Evolutionary conservation across 2,113 vertebrate species (phyloP).

Genomic region (Oenanthe melanoleuca): DNA sequence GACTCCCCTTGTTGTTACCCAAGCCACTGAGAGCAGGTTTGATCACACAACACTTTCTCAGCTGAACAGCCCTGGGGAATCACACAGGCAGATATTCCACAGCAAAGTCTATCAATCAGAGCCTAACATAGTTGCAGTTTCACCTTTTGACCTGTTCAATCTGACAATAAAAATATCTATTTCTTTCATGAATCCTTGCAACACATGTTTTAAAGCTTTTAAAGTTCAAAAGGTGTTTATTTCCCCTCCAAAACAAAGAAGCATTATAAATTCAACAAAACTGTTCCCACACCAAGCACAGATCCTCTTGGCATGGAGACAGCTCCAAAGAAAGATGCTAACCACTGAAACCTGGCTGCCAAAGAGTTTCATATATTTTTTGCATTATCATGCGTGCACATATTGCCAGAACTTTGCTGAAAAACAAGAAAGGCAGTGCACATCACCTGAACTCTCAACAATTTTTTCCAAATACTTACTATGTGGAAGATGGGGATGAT

Average conservation of each 20-base stretch:
- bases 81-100: not conserved
- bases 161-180: not conserved
- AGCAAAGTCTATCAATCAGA: conserved; percentile 20
- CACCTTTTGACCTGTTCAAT: conserved; percentile 34
- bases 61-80: not conserved
- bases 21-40: not conserved
- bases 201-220: not conserved
- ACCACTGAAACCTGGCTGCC: not conserved
- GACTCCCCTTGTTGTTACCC: not conserved
- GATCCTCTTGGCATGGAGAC: not conserved
- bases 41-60: conserved; percentile 25
- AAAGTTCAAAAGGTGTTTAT: not conserved
- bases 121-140: not conserved
- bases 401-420: not conserved
- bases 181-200: conserved; percentile 38
- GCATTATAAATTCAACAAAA: conserved; percentile 37
- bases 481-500: not conserved
- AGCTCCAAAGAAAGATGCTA: not conserved
- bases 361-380: not conserved
- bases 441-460: not conserved
- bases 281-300: conserved; percentile 13
- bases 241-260: conserved; percentile 26
- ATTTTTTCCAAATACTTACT: not conserved
- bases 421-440: not conserved
- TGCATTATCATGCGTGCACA: not conserved